Base-by-base conservation (phyloP, 2,113 vertebrate genomes). In the Oryzias javanicus region DNA sequence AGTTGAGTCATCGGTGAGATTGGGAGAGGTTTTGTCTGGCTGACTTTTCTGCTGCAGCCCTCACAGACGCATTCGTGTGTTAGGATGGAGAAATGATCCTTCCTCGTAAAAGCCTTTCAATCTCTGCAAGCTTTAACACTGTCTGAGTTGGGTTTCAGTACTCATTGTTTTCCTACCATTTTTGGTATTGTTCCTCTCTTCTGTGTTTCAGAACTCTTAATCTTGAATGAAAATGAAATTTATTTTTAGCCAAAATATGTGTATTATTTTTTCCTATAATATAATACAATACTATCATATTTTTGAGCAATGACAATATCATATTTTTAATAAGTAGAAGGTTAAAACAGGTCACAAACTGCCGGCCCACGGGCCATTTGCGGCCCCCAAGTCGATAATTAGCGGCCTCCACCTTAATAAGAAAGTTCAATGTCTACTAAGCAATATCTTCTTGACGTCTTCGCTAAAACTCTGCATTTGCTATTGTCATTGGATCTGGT, bases 101-200 rank as follows among this genome's bases (percentile, higher is more conserved):
- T 67, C 73, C 24, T 49, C 22, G 67, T 56, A 4, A 42, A 72
- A 67, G 18, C 62, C 16, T 50, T 74, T 68, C 15, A 44, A 52
- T 69, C 56, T 65, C 25, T 24, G 16, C 6, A 76, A 52, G 27
- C 20, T 52, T 48, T 13, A n/a, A 17, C 18, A 53, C 40, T 22
- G 18, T 61, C 3, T 50, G 42, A 48, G 18, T 50, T 53, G 22
- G 47, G 24, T 70, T 78, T 73, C 20, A 49, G 60, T 42, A 22
- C 45, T 70, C 69, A 51, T 80, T 72, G 55, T 65, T 67, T 67
- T 69, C 49, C 66, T 72, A 52, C 82, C 82, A 74, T 85, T 64
- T 78, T 74, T 55, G 78, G 82, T 70, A 20, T 55, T 19, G 45
- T 42, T 80, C 51, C 54, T 45, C 48, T 66, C 49, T 42, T 79